Evolutionary conservation across 2,888 invertebrate genomes (phyloP).

Genomic region (Rhorus exstirpatorius): DNA sequence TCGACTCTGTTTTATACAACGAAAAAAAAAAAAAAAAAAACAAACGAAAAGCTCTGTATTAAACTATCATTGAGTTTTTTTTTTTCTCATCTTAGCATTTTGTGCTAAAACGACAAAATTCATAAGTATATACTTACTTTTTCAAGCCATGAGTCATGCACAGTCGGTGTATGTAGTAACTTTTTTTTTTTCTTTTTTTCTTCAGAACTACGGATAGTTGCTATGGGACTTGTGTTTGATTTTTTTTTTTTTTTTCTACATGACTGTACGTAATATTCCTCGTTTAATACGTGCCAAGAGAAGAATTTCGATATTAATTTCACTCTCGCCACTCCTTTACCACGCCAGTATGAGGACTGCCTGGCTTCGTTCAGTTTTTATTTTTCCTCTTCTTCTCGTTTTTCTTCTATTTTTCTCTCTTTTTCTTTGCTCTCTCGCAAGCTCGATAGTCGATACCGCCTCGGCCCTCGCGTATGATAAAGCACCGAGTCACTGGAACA

Average conservation of each 20-base stretch:
- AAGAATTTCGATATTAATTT: background rate
- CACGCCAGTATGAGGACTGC: too few species aligned
- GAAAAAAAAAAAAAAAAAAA: too few species aligned
- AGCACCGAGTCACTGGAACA: background rate
- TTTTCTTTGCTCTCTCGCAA: background rate
- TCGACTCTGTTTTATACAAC: too few species aligned
- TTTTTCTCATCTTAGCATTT: background rate
- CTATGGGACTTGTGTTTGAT: background rate
- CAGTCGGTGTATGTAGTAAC: background rate
- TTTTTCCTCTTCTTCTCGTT: constrained; percentile 22
- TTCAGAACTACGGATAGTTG: background rate
- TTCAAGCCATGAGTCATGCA: background rate
- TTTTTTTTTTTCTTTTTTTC: constrained; percentile 1
- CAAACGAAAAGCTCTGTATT: background rate
- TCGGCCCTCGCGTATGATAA: background rate
- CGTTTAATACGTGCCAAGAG: background rate
- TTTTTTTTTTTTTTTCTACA: too few species aligned
- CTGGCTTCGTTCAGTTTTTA: too few species aligned
- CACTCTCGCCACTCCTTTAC: constrained; percentile 19
- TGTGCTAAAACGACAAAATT: background rate
- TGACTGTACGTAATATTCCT: background rate
- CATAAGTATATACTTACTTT: background rate
- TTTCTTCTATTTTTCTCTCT: background rate
- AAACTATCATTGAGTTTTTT: background rate
- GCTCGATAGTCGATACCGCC: constrained; percentile 43